These are phyloP conservation scores for Pygoscelis antarcticus DNA, from an alignment of 2,113 vertebrate species.

Conservation along the genomic window DNA sequence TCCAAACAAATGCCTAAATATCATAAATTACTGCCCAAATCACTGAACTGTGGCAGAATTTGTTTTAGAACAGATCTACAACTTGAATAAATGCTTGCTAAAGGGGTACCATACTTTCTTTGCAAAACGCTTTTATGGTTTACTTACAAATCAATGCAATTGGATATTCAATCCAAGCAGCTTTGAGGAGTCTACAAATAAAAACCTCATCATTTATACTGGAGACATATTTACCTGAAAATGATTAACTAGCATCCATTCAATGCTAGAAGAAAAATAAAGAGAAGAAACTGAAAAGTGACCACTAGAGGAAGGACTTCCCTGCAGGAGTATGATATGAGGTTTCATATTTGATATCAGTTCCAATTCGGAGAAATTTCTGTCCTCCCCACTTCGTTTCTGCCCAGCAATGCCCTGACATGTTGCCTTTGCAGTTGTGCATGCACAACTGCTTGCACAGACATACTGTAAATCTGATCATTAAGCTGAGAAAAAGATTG, in stretches of 20 bases:
- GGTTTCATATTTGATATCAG: neutral
- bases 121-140: neutral
- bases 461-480: neutral
- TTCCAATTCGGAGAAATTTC: neutral
- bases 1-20: neutral
- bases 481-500: neutral
- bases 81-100: neutral
- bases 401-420: neutral
- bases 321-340: neutral
- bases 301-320: neutral
- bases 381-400: neutral
- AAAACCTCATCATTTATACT: too few species aligned
- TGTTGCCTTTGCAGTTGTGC: neutral
- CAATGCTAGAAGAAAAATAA: neutral
- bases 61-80: neutral
- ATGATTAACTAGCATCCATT: neutral
- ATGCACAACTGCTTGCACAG: neutral
- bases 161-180: neutral
- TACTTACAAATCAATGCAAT: neutral
- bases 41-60: neutral
- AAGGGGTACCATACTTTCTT: neutral
- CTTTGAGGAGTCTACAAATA: neutral
- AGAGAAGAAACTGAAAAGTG: neutral
- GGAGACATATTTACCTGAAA: neutral
- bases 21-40: neutral